Evolutionary conservation across 92 coral and sea anemone genomes (phyloP), one percentile per base, ranked within the genome.

Genomic region (Epizoanthus ramosus): DNA sequence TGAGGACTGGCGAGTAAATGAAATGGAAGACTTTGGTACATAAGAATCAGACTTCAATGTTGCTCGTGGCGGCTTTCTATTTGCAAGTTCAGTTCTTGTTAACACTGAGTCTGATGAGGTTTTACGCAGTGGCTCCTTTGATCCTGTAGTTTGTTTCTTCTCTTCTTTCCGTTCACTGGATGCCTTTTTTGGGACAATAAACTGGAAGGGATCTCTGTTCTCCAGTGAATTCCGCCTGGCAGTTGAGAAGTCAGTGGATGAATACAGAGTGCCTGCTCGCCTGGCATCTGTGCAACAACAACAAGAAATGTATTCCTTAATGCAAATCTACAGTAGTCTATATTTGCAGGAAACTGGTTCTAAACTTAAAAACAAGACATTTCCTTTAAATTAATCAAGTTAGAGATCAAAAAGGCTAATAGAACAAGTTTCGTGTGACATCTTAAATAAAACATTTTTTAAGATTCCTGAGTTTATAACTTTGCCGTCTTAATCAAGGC

Each of bases 201-300:
- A 77, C 58, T 77, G 82, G 66, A 77, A 77, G 3, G 82, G 82
- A 39, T 61, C 71, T 77, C 82, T 77, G 71, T 77, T 77, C 58
- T 77, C 82, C 57, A 37, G 69, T 6, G 82, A 60, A 4, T 68
- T 45, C 33, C 39, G 57, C 7, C 71, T 77, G 15, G 57, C 63
- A 18, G 39, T 14, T 28, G 81, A 59, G 24, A 63, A 25, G 28
- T 5, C 25, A 21, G 14, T 14, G 7, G 81, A 59, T 3, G 69
- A 57, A 28, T 9, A 56, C 15, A 21, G 14, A 22, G 39, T 23
- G 2, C 82, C 82, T 19, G 63, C 50, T 3, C 71, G 35, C 23
- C 56, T 60, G 71, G 35, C 14, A 5, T 77, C 82, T 77, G 71
- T 77, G 17, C 41, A 57, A 52, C 9, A 33, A 61, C 31, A 61